Percentiles rank a stretch among this genome's conserved stretches.
phyloP scores from a whole-genome alignment of 2,113 vertebrate genomes.

The Archilochus colubris region DNA sequence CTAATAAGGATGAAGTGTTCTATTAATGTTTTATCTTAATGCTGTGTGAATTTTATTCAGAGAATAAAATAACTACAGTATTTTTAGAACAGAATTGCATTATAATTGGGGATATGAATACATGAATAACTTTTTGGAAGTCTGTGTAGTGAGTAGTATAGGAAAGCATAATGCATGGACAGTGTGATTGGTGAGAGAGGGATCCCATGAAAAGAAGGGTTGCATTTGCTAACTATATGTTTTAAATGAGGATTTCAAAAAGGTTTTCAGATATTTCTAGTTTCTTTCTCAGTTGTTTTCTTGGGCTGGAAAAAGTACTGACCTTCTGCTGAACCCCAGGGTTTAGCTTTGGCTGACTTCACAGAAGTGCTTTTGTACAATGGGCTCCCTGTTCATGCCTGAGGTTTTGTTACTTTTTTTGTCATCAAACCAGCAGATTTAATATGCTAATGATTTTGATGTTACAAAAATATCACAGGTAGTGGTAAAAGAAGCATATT shows the following conservation, averaged over 20 bases:
- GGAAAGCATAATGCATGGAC: background rate
- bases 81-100: background rate
- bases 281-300: background rate
- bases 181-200: background rate
- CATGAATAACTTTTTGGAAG: constrained; percentile 10
- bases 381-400: background rate
- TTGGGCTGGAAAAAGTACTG: constrained; percentile 2
- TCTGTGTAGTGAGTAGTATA: background rate
- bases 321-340: background rate
- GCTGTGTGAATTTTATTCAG: background rate
- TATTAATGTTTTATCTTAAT: background rate
- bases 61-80: background rate
- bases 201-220: background rate
- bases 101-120: background rate
- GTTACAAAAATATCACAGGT: background rate
- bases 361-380: background rate
- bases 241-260: background rate
- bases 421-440: background rate
- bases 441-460: background rate
- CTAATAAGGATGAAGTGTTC: background rate
- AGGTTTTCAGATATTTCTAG: background rate
- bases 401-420: constrained; percentile 1
- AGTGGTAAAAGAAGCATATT: background rate
- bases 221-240: background rate
- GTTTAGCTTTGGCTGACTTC: constrained; percentile 25